These are phyloP conservation scores for Chelonus insularis DNA, from an alignment of 1,140 invertebrate genomes.

Conservation along the genomic window DNA sequence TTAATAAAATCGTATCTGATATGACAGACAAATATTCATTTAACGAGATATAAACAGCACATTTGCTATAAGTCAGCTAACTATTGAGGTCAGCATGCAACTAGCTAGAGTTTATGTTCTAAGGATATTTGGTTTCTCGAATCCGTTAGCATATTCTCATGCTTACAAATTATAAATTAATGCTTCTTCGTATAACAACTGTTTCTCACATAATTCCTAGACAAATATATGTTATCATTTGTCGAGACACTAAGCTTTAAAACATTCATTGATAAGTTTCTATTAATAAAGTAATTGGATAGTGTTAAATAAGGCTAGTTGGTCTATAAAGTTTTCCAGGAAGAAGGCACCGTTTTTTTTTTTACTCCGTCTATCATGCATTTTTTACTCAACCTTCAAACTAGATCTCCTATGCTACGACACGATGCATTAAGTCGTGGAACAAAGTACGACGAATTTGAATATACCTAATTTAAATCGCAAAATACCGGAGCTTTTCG, in stretches of 20 bases:
- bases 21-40: constrained; percentile 14
- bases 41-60: constrained; percentile 20
- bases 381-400: neutral
- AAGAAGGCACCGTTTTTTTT: too few species aligned
- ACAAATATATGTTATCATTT: too few species aligned
- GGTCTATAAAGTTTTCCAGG: too few species aligned
- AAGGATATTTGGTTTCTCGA: neutral
- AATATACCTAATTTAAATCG: constrained; percentile 3
- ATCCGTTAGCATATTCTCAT: too few species aligned
- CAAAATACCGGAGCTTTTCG: neutral
- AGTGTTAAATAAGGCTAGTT: too few species aligned
- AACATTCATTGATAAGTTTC: too few species aligned
- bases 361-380: too few species aligned
- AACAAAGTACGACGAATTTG: neutral
- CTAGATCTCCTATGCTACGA: neutral
- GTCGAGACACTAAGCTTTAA: too few species aligned
- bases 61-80: neutral
- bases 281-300: too few species aligned
- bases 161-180: too few species aligned
- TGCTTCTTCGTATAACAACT: too few species aligned
- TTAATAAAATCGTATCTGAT: neutral
- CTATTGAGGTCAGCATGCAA: neutral
- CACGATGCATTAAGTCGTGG: neutral
- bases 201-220: too few species aligned
- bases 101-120: neutral